Percentiles rank a stretch among this genome's conserved stretches.
Evolutionary conservation across 1,140 invertebrate genomes (phyloP).

Genomic region (Hydropsyche tenuis): DNA sequence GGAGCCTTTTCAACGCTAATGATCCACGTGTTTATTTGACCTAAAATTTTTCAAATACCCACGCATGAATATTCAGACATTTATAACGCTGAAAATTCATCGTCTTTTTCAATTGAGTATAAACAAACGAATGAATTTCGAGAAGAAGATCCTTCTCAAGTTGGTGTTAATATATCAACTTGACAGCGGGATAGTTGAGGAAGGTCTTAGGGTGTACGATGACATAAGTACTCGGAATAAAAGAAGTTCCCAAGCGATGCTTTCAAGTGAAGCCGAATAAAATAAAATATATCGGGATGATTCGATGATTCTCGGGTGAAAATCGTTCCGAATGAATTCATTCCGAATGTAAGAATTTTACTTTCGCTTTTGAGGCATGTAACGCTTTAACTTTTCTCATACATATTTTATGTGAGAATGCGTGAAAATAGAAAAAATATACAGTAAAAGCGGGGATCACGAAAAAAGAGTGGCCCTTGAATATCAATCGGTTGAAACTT

Average conservation of each 20-base stretch:
- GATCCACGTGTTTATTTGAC: too few relatives aligned
- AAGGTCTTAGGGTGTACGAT: constrained; percentile 21
- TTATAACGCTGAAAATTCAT: background rate
- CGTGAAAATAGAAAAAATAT: constrained; percentile 23
- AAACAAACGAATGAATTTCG: constrained; percentile 21
- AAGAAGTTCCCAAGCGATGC: too few relatives aligned
- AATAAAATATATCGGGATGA: too few relatives aligned
- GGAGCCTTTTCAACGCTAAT: too few relatives aligned
- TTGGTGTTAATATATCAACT: constrained; percentile 29
- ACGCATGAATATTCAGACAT: background rate
- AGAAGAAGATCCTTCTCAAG: constrained; percentile 28
- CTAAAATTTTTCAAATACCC: too few relatives aligned
- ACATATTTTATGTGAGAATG: constrained; percentile 14
- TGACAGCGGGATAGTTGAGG: constrained; percentile 25
- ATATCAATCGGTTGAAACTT: constrained; percentile 26
- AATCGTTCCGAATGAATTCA: too few relatives aligned
- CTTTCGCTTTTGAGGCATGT: too few relatives aligned
- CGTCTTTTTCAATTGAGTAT: constrained; percentile 17
- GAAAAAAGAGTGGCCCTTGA: constrained; percentile 13
- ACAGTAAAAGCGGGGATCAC: constrained; percentile 14
- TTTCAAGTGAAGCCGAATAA: too few relatives aligned
- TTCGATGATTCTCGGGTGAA: too few relatives aligned
- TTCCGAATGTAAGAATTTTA: too few relatives aligned
- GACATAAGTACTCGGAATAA: constrained; percentile 15
- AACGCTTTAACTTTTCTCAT: constrained; percentile 15